Evolutionary conservation across 2,797 vertebrate species (phyloP).

Genomic region (Rhinoraja longicauda): DNA sequence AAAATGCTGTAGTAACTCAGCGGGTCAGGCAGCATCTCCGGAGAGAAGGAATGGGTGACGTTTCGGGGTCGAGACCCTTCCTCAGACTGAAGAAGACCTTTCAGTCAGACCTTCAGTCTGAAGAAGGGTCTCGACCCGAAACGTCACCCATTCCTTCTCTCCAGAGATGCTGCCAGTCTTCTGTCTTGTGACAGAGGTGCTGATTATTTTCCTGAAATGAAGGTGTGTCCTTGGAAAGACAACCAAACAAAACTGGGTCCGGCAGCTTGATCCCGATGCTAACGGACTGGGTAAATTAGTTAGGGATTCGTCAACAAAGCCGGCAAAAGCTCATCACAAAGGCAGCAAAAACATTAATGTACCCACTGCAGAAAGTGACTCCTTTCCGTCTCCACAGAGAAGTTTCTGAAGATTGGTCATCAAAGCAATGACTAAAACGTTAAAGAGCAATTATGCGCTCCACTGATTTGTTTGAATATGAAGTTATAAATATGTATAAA

Average conservation of each 20-base stretch:
- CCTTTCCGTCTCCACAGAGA: background rate
- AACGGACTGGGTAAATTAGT: background rate
- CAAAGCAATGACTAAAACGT: slow-evolving; percentile 16
- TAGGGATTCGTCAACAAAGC: background rate
- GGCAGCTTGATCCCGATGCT: background rate
- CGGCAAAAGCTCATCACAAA: background rate
- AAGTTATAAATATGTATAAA: slow-evolving; percentile 34
- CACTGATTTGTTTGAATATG: slow-evolving; percentile 16
- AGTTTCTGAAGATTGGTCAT: background rate
- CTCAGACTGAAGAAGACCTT: too few species aligned
- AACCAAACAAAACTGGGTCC: background rate
- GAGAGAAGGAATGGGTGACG: background rate
- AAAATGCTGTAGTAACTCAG: background rate
- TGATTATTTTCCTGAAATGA: background rate
- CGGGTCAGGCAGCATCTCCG: too few species aligned
- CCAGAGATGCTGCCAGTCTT: too few species aligned
- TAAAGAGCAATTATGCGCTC: slow-evolving; percentile 29
- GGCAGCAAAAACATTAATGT: background rate
- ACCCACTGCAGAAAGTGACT: background rate
- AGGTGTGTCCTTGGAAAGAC: background rate
- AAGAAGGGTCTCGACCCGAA: too few species aligned
- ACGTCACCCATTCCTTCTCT: too few species aligned
- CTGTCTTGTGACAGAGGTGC: background rate
- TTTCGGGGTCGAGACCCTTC: too few species aligned
- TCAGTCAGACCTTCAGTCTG: too few species aligned